Base-by-base conservation (phyloP, 2,113 vertebrate species). In the Balaeniceps rex region DNA sequence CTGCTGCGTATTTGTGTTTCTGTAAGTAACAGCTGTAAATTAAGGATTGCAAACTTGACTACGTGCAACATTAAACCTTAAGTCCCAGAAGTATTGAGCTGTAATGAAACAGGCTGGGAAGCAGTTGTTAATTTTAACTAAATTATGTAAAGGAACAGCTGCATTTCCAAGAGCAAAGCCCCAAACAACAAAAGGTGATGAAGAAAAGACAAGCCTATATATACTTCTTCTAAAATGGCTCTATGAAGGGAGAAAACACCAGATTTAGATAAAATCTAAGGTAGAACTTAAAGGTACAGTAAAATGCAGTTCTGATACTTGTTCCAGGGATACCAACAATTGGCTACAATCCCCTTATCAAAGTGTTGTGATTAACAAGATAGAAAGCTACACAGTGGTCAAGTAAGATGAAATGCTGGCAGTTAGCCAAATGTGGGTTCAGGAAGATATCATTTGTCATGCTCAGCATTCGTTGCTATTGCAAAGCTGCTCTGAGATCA, bases 361-460 rank as follows among this genome's bases (percentile, higher is more conserved):
- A 95, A 84, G 46, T 26, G 34, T 52, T 94, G 58, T 64, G 91
- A 87, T 75, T 87, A 94, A 95, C 60, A 77, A 88, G 87, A 85
- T 60, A 47, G 61, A 94, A 96, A 95, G 33, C 71, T 85, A 33
- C 54, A 74, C 28, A n/a, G 71, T 83, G 92, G 61, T 80, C 42
- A 93, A 85, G 61, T 31, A 93, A 93, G 74, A 92, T 54, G 65
- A 91, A 94, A 68, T 61, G 51, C 40, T 95, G 78, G 66, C 34
- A 52, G 55, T 80, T 88, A 72, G 65, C 60, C 66, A 92, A 8
- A 47, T 9, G n/a, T 49, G 75, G 40, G 58, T 60, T 78, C 61
- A 63, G 69, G 70, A 96, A 92, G 12, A 58, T 57, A 79, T 60
- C 25, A n/a, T 90, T 88, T 90, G 81, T 91, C 83, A 83, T 42